phyloP scores from a whole-genome alignment of 2,113 vertebrate genomes.

The Tauraco erythrolophus region DNA sequence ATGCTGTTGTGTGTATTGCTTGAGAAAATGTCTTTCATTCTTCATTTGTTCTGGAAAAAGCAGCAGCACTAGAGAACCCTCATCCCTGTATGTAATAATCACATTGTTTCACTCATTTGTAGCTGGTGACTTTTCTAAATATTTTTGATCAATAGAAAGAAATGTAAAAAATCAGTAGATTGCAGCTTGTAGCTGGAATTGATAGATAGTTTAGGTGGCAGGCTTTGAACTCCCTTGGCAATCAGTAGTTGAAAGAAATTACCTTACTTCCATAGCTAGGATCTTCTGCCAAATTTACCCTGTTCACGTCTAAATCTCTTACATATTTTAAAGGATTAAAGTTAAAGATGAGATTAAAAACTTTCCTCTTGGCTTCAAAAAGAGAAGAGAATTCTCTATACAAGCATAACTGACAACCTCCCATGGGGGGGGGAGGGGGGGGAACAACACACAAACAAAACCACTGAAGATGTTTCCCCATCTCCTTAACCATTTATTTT shows the following conservation, averaged over 20 bases:
- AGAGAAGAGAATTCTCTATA: conserved; percentile 58
- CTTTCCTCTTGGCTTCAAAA: conserved; percentile 79
- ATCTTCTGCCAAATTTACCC: conserved; percentile 78
- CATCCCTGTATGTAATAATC: conserved; percentile 29
- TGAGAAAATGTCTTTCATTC: conserved; percentile 24
- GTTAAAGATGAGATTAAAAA: conserved; percentile 82
- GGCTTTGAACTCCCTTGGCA: conserved; percentile 76
- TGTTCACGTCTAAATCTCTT: conserved; percentile 75
- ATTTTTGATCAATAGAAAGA: conserved; percentile 64
- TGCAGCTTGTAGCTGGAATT: conserved; percentile 74
- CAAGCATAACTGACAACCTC: conserved; percentile 63
- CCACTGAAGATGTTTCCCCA: not conserved
- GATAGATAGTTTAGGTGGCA: conserved; percentile 68
- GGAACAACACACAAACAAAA: too few relatives aligned
- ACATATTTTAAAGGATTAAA: conserved; percentile 84
- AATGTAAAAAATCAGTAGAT: conserved; percentile 67
- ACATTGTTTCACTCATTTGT: not conserved
- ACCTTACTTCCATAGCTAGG: conserved; percentile 67
- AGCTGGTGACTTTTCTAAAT: conserved; percentile 43
- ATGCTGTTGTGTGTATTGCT: not conserved
- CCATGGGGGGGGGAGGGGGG: not conserved
- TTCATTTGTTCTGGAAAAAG: conserved; percentile 38
- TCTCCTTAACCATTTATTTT: conserved; percentile 59
- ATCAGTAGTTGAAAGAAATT: conserved; percentile 76
- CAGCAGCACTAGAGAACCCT: not conserved